These are phyloP conservation scores for Spilogale gracilis DNA, from an alignment of 2,113 vertebrate species.

Conservation along the genomic window DNA sequence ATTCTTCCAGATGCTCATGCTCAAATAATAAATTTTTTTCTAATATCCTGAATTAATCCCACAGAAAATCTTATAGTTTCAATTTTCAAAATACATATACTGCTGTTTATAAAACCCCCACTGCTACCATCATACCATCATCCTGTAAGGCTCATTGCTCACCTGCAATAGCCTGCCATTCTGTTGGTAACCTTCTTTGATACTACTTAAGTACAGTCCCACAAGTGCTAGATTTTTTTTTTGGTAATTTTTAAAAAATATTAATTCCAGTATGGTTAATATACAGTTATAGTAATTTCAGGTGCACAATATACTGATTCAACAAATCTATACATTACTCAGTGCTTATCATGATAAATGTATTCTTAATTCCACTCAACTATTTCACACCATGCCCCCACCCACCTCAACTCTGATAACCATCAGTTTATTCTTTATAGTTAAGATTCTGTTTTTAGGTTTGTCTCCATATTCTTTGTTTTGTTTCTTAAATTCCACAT, in stretches of 20 bases:
- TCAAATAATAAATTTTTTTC: neutral
- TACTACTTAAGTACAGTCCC: neutral
- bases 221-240: neutral
- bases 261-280: neutral
- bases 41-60: neutral
- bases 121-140: neutral
- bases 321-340: neutral
- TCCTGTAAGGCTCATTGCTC: neutral
- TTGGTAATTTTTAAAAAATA: neutral
- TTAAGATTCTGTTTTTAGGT: neutral
- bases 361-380: neutral
- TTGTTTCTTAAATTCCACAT: neutral
- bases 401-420: neutral
- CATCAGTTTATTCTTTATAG: neutral
- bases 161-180: neutral
- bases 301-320: neutral
- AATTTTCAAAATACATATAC: neutral
- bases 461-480: neutral
- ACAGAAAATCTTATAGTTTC: neutral
- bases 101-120: neutral
- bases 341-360: neutral
- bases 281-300: neutral
- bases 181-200: neutral
- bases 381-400: neutral
- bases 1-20: neutral